Percentiles rank a stretch among this genome's conserved stretches.
Conservation (phyloP, 2,113 vertebrate genomes). For the Ailuropoda melanoleuca region DNA sequence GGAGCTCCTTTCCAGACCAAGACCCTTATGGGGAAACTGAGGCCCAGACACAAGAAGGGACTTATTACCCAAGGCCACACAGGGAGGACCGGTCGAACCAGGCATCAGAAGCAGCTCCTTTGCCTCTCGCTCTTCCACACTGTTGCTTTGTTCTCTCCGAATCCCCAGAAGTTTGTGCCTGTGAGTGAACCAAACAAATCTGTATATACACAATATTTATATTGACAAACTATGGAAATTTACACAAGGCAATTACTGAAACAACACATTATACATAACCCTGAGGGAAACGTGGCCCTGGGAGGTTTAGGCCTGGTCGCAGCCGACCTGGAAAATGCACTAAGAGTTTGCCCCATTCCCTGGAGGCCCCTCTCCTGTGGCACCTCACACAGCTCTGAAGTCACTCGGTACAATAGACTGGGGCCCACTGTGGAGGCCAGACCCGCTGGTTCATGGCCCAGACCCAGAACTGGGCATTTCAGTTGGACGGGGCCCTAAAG, state of each 20-base stretch:
- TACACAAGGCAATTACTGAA: slow-evolving; percentile 55
- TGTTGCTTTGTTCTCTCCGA: slow-evolving; percentile 42
- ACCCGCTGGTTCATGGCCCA: neutral
- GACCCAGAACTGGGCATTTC: neutral
- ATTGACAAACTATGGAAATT: slow-evolving; percentile 58
- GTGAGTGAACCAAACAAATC: slow-evolving; percentile 12
- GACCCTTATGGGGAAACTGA: slow-evolving; percentile 20
- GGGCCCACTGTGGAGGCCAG: neutral
- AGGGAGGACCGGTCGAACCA: neutral
- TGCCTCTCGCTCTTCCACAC: neutral
- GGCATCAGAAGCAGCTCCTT: neutral
- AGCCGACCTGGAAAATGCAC: neutral
- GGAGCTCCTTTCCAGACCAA: slow-evolving; percentile 38
- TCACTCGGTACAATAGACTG: neutral
- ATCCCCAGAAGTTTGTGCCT: slow-evolving; percentile 9
- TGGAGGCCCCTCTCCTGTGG: neutral
- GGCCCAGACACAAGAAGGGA: neutral
- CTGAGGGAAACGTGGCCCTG: slow-evolving; percentile 8
- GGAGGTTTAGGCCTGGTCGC: slow-evolving; percentile 13
- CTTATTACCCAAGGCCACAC: neutral
- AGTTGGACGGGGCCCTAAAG: neutral
- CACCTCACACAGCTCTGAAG: neutral
- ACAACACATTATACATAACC: neutral
- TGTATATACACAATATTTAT: slow-evolving; percentile 49
- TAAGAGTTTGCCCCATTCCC: neutral